Evolutionary conservation across 2,113 vertebrate genomes (phyloP).

Genomic region (Paratilapia polleni): DNA sequence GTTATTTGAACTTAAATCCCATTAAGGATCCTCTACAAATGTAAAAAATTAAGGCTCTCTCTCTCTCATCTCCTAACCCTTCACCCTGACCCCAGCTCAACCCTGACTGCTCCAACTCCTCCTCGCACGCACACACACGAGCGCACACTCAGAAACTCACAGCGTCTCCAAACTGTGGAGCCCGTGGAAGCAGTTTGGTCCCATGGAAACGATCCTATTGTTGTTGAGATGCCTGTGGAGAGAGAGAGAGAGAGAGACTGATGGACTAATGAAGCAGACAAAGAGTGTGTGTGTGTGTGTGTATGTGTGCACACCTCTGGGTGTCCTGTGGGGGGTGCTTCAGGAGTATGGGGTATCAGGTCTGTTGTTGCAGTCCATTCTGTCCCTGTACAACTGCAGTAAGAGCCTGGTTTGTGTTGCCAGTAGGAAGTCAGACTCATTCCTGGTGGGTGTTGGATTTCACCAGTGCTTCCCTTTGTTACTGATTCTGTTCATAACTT

Average conservation of each 20-base stretch:
- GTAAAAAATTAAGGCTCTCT: constrained; percentile 17
- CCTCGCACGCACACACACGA: constrained; percentile 15
- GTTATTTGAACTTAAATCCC: constrained; percentile 4
- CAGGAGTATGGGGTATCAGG: no score
- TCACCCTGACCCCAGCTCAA: constrained; percentile 53
- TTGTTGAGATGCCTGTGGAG: constrained; percentile 90
- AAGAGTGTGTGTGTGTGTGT: constrained; percentile 43
- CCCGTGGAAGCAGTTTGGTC: constrained; percentile 88
- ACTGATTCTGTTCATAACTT: no score
- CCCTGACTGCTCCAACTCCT: constrained; percentile 46
- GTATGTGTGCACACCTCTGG: constrained; percentile 4
- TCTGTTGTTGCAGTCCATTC: no score
- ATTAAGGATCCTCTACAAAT: neutral
- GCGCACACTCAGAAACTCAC: constrained; percentile 81
- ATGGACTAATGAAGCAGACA: constrained; percentile 72
- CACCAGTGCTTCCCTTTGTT: no score
- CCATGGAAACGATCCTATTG: constrained; percentile 90
- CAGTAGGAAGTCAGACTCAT: no score
- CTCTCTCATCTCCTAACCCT: constrained; percentile 30
- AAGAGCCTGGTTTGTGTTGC: no score
- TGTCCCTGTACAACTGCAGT: no score
- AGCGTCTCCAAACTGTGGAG: constrained; percentile 91
- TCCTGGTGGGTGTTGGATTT: no score
- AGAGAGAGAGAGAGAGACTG: constrained; percentile 64
- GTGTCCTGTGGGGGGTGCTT: no score